Evolutionary conservation across 2,888 invertebrate species (phyloP), one percentile per base, ranked within the genome.

Genomic region (Loripinus fragilis): DNA sequence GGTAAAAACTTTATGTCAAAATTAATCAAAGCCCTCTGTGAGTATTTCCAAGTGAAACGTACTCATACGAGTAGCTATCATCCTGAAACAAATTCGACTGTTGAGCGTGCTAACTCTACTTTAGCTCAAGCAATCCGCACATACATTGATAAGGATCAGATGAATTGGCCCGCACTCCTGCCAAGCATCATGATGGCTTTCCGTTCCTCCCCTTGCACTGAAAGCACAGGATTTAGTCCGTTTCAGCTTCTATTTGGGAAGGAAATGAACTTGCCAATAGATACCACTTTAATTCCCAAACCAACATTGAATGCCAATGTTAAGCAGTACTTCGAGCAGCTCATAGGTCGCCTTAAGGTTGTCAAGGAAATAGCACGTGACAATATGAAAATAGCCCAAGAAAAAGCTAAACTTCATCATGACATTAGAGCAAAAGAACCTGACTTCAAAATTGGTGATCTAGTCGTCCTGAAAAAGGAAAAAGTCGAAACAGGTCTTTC

Each of bases 1-100:
- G 85, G 83, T n/a, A 41, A 45, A 71, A 75, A 79, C 33, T 85
- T 85, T 45, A 81, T 81, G 79, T 85, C 80, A 15, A 85, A 86
- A 48, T 65, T 85, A 25, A 71, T 85, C 12, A 64, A 50, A 48
- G 84, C 84, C 0, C n/a, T 86, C 28, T 85, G 79, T 78, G 81
- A 85, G 55, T 12, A 81, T 45, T 80, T 85, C 67, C 68, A 81
- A 23, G 52, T 86, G 7, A 85, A 35, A 52, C 52, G 80, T 17
- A 64, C 71, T 41, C 71, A 79, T 35, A 85, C 86, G 28, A 80
- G 78, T 35, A 66, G 68, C 35, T 86, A 85, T 33, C 83, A 86
- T 41, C 83, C 83, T 25, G 81, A 85, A 66, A 81, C 83, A 17
- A 86, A 85, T 73, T 50, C 78, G 10, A 71, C 78, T 20, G 68